Base-by-base conservation (phyloP, 2,113 vertebrate species). In the Telmatochromis sp. region DNA sequence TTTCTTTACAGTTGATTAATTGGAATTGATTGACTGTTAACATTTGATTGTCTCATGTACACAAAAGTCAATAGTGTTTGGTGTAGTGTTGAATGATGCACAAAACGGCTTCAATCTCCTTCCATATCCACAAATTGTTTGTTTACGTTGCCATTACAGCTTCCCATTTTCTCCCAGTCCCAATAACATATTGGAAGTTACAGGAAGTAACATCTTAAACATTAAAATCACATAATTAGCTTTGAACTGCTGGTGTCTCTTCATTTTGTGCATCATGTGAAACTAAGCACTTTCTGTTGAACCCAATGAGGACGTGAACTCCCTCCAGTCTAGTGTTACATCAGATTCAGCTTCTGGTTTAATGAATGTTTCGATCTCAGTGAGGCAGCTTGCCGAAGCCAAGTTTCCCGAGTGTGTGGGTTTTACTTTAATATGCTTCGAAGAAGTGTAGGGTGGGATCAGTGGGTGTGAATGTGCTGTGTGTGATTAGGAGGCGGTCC, bases 181-280 rank as follows among this genome's bases (percentile, higher is more conserved):
- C 17, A 3, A 54, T 21, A 55, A 42, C 19, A 85, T 57, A 68
- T 83, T 42, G 87, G 65, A 70, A 83, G 87, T 85, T 58, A 81
- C 80, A 80, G 23, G 31, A 82, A 75, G 55, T 26, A 19, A 35
- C 53, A 28, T 5, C 80, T 6, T 11, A 60, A 89, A 75, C 51
- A 90, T 87, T 26, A 81, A 47, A 86, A 5, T 33, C 1, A 53
- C 54, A 79, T 89, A 90, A 90, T 91, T 86, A 83, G 57, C 70
- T 87, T 7, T 58, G 81, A 89, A 45, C 28, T 6, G 45, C 83
- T 51, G 42, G 53, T 1, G 51, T 85, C 81, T 85, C 53, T 93
- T 92, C 80, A 31, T 45, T 87, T 6, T 35, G 37, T 68, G 31
- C 6, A 23, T 81, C 31, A 82, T 73, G 53, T 89, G 87, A 47